Evolutionary conservation across 2,888 invertebrate genomes (phyloP).

Genomic region (Axea sp.): DNA sequence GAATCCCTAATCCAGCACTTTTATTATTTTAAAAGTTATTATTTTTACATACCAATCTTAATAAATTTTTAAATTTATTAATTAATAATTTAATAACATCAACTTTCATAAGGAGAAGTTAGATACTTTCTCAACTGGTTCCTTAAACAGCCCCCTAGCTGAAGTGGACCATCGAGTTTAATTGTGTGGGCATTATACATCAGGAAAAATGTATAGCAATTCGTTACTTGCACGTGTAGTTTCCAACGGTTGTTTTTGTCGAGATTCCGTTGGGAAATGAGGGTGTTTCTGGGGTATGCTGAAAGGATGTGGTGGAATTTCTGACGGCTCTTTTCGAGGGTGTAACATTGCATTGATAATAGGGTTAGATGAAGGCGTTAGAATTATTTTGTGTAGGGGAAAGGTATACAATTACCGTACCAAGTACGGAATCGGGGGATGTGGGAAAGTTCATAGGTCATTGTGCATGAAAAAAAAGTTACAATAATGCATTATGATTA

Average conservation of each 20-base stretch:
- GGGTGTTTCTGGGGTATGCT: slow-evolving; percentile 20
- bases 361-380: slow-evolving; percentile 35
- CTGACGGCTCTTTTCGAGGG: slow-evolving; percentile 36
- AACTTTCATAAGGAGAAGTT: too few relatives aligned
- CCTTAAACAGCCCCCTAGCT: slow-evolving; percentile 20
- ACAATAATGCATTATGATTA: too few relatives aligned
- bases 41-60: too few relatives aligned
- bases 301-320: slow-evolving; percentile 30
- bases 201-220: slow-evolving; percentile 40
- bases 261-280: slow-evolving; percentile 51
- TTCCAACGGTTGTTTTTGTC: slow-evolving; percentile 39
- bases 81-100: too few relatives aligned
- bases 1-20: too few relatives aligned
- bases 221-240: slow-evolving; percentile 39
- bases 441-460: slow-evolving; percentile 23
- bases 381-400: slow-evolving; percentile 36
- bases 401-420: slow-evolving; percentile 47
- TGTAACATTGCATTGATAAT: slow-evolving; percentile 39
- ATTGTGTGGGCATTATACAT: slow-evolving; percentile 37
- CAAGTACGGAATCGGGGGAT: slow-evolving; percentile 6
- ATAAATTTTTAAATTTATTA: too few relatives aligned
- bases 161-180: slow-evolving; percentile 27
- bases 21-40: too few relatives aligned
- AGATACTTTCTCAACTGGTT: too few relatives aligned
- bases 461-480: not conserved